Evolutionary conservation across 2,113 vertebrate genomes (phyloP).

Genomic region (Conger conger): DNA sequence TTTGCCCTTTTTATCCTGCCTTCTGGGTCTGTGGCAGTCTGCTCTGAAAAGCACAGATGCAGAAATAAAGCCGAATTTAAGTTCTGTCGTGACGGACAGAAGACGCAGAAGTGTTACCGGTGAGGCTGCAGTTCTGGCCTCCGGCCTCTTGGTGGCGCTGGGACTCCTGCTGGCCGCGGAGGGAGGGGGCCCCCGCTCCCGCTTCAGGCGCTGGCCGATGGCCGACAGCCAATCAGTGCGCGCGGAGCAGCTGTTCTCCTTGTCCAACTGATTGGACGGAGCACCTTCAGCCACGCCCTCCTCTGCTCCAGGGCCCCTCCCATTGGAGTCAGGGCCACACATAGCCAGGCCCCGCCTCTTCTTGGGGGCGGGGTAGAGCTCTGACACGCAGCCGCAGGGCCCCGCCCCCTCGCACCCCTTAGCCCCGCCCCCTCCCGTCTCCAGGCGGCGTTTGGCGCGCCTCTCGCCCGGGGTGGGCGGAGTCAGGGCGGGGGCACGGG

Average conservation of each 20-base stretch:
- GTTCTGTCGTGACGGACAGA: too few relatives aligned
- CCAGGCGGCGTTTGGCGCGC: slow-evolving; percentile 85
- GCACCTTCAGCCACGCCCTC: slow-evolving; percentile 28
- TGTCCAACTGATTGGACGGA: slow-evolving; percentile 59
- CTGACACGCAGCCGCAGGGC: slow-evolving; percentile 72
- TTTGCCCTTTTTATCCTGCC: too few relatives aligned
- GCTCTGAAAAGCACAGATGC: too few relatives aligned
- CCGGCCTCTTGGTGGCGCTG: slow-evolving; percentile 63
- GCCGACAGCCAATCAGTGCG: slow-evolving; percentile 82
- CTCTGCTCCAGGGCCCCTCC: slow-evolving; percentile 40
- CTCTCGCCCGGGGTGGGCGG: slow-evolving; percentile 57
- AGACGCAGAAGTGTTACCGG: slow-evolving; percentile 46
- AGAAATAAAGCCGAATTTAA: too few relatives aligned
- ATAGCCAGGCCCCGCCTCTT: slow-evolving; percentile 62
- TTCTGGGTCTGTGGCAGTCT: too few relatives aligned
- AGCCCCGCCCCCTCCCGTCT: slow-evolving; percentile 62
- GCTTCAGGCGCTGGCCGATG: slow-evolving; percentile 78
- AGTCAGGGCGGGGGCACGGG: slow-evolving; percentile 55
- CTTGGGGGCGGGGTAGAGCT: slow-evolving; percentile 73
- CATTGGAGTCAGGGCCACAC: slow-evolving; percentile 47
- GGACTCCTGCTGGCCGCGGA: slow-evolving; percentile 54
- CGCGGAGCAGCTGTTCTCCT: slow-evolving; percentile 84
- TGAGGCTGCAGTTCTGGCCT: slow-evolving; percentile 58
- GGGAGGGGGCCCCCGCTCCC: slow-evolving; percentile 48
- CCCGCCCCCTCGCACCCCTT: slow-evolving; percentile 61